These are phyloP conservation scores for Brachirus orientalis DNA, from an alignment of 2,113 vertebrate species.

Conservation along the genomic window DNA sequence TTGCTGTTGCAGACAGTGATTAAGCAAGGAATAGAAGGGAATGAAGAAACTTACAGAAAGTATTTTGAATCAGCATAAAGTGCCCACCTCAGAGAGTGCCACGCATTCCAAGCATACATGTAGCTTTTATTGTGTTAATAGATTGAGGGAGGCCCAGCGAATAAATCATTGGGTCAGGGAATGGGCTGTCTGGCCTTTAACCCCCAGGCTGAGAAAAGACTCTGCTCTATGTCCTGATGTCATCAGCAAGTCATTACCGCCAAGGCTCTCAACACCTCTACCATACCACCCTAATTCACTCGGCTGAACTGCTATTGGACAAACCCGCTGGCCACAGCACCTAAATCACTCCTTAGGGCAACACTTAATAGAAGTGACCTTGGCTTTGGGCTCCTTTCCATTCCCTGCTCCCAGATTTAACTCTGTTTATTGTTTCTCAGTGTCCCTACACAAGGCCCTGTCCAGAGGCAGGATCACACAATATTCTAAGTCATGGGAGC, in stretches of 20 bases:
- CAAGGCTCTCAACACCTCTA: constrained; percentile 75
- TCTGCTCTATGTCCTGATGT: constrained; percentile 76
- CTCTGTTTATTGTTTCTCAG: constrained; percentile 63
- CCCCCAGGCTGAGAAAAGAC: constrained; percentile 61
- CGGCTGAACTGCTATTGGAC: constrained; percentile 40
- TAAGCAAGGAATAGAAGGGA: constrained; percentile 39
- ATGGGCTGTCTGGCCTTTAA: constrained; percentile 74
- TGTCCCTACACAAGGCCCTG: constrained; percentile 12
- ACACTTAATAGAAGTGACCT: constrained; percentile 78
- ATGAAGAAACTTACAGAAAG: constrained; percentile 34
- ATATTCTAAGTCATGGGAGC: constrained; percentile 27
- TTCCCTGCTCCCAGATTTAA: constrained; percentile 57
- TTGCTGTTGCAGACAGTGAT: constrained; percentile 24
- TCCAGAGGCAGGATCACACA: constrained; percentile 20
- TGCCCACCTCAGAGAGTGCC: constrained; percentile 51
- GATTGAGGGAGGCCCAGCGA: constrained; percentile 63
- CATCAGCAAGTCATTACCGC: constrained; percentile 77
- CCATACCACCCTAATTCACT: constrained; percentile 41
- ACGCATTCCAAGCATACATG: constrained; percentile 65
- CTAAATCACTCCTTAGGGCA: constrained; percentile 64
- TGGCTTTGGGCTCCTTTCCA: constrained; percentile 62
- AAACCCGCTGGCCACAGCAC: constrained; percentile 31
- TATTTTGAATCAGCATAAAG: constrained; percentile 22
- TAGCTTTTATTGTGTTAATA: constrained; percentile 75
- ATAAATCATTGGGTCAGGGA: constrained; percentile 78